Evolutionary conservation across 1,140 invertebrate genomes (phyloP), one percentile per base, ranked within the genome.

Genomic region (Sitophilus oryzae): DNA sequence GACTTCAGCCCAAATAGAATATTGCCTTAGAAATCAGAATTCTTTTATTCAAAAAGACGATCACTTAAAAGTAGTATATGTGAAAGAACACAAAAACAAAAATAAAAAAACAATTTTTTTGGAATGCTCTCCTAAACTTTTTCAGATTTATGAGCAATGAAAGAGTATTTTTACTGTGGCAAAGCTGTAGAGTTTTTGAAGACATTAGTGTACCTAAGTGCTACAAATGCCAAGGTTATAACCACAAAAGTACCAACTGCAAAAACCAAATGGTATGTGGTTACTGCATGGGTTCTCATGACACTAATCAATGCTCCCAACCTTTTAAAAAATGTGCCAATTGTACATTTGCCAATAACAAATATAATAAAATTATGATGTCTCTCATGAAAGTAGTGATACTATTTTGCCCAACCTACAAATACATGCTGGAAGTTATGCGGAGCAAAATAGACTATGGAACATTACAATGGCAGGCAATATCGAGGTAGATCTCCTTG

Each of bases 141-240:
- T 42, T n/a, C 40, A 42, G 5, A 40, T 15, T 40, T 40, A 40
- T 40, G 14, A 15, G 6, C 11, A 6, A 18, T 4, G 6, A 18
- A 21, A 42, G 21, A 18, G 2, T 50, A 6, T 50, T 40, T 18
- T 40, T 50, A 19, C 35, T 35, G 40, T 50, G 48, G 48, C 20
- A 50, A 50, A 50, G 48, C 18, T 35, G 40, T 40, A 40, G 8
- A 15, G 40, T 50, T 19, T 50, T 37, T 15, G 36, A 50, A 40
- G 48, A 41, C 11, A n/a, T 50, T 22, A 40, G 36, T 40, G 20
- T 40, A 22, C 22, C 34, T n/a, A 35, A 36, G 23, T 50, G 48
- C 16, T 30, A 36, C 15, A 49, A 49, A 16, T 44, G 42, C 15
- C 42, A 49, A 3, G 19, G 19, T 15, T 49, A 36, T 18, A 11